Evolutionary conservation across 2,113 vertebrate species (phyloP), one percentile per base, ranked within the genome.

Genomic region (Eclectus roratus): DNA sequence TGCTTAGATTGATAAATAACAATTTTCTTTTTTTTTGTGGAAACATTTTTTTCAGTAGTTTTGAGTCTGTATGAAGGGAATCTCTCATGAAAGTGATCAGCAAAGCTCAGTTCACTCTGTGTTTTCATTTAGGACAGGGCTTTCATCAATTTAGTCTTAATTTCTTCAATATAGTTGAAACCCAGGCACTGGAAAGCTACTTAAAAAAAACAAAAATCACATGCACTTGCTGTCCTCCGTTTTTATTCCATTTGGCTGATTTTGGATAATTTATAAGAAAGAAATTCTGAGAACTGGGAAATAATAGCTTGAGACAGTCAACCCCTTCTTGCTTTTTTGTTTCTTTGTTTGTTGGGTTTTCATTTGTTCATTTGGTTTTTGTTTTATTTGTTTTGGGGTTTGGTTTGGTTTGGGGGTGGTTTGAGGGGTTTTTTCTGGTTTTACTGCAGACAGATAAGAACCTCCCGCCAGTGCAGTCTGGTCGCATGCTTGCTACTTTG

Each of bases 141-240:
- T 96, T 93, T 89, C 24, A 89, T 24, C 58, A 89, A 47, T 60
- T 94, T 94, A 80, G 14, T 81, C 43, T 96, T n/a, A 60, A 39
- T 58, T 70, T 15, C 52, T 89, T 94, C 72, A 85, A 4, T 87
- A n/a, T 44, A 70, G 11, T 89, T 89, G 61, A 43, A 81, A 94
- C 44, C 9, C 80, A 79, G 35, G 55, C 43, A 7, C 35, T 94
- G 43, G 25, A 88, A 93, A 95, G 72, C 50, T 53, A 68, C 79
- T 95, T 93, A n/a, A 64, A 92, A 85, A 79, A 35, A 44, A 80
- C 91, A 80, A 79, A 33, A 47, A 82, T 92, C 3, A 8, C 31
- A 52, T 93, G 78, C 49, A 73, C 10, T 85, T 73, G 60, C 65
- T 89, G 17, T 69, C 37, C 44, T 76, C 17, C 7, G 13, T 58